These are phyloP conservation scores for Alectura lathami DNA, from an alignment of 2,113 vertebrate species.

Conservation along the genomic window DNA sequence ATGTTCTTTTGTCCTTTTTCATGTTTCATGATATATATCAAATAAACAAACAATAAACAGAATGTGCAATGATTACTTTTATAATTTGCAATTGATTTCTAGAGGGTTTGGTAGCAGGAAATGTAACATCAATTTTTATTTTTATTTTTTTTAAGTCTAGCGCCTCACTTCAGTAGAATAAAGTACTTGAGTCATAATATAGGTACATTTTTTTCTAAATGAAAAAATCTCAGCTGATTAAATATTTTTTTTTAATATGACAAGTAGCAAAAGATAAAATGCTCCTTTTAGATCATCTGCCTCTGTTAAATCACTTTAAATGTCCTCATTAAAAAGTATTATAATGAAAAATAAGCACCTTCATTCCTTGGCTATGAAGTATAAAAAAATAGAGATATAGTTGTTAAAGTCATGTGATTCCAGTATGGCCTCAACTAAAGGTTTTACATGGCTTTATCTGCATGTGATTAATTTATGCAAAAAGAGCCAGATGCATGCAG, in stretches of 20 bases:
- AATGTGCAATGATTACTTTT: neutral
- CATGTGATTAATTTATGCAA: neutral
- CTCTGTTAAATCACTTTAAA: neutral
- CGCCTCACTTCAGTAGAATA: neutral
- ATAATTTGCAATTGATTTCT: neutral
- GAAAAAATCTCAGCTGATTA: neutral
- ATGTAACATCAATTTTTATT: neutral
- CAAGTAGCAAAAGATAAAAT: neutral
- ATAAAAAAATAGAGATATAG: neutral
- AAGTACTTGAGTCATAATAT: neutral
- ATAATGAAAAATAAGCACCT: neutral
- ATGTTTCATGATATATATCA: neutral
- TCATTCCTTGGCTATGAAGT: neutral
- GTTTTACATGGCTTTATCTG: neutral
- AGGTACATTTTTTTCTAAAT: neutral
- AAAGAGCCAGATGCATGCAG: neutral
- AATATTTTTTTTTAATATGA: neutral
- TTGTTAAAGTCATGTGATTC: neutral
- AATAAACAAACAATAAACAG: neutral
- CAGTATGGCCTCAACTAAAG: neutral
- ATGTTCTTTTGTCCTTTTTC: neutral
- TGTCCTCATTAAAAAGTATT: neutral
- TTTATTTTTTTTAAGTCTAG: neutral
- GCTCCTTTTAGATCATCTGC: neutral
- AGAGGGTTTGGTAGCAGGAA: neutral